Base-by-base conservation (phyloP, 1,140 invertebrate species). In the Drosophila leontia region DNA sequence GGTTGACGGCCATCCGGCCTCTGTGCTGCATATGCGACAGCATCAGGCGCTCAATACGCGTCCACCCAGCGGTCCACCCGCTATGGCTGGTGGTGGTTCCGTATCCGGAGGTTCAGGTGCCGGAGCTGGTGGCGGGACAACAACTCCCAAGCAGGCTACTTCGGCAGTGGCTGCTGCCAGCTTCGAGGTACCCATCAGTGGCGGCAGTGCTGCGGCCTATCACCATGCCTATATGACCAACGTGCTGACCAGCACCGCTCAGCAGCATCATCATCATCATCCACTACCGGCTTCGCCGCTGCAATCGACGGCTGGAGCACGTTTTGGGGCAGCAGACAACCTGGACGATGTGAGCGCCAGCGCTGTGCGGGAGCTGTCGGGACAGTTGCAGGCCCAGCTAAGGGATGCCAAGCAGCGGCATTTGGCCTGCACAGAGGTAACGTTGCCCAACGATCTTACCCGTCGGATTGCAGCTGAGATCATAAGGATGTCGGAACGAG, bases 371-470 rank as follows among this genome's bases (percentile, higher is more conserved):
- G 94, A 95, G 11, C 91, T 97, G 78, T 95, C 96, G 26, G 94
- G 95, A 76, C 93, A 95, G 57, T 93, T 98, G 47, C 96, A 97
- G 93, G 94, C 95, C 51, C 96, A 96, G 86, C 93, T 98, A 59
- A 93, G 96, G 41, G 95, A 95, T 39, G 97, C 96, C 3, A 97
- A 97, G 88, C 95, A 95, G 68, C 96, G 95, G 60, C 96, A 96
- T 85, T 93, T 97, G 68, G 94, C 95, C 55, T 96, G 96, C 80
- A 96, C 96, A 13, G 96, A 97, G 92, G 96, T 97, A 9, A 93
- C 97, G 50, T 93, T 98, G 75, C 97, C 97, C 12, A 95, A 95
- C 45, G 96, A 97, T 92, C 94, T 98, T 44, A 94, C 97, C 37
- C 94, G 95, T 37, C 94, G 96, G 80, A 96, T 97, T 61, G 95